These are phyloP conservation scores for Zootoca vivipara DNA, from an alignment of 2,113 vertebrate species.

Conservation along the genomic window DNA sequence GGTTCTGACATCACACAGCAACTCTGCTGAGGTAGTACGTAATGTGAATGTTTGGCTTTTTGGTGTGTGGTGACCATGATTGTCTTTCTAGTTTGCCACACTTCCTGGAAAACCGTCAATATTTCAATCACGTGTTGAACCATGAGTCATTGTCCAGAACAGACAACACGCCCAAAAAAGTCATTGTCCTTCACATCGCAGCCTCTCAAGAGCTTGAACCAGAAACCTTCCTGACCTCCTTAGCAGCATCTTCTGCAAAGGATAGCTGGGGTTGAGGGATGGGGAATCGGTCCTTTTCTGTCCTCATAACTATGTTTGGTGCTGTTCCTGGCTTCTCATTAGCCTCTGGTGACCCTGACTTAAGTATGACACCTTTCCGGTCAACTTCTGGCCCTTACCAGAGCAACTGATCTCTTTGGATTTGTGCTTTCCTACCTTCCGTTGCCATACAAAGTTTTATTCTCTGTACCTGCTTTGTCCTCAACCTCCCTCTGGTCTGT, in stretches of 20 bases:
- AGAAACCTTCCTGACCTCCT: background rate
- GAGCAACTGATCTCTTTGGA: background rate
- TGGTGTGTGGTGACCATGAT: constrained; percentile 32
- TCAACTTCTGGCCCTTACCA: background rate
- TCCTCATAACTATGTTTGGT: background rate
- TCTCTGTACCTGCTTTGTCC: background rate
- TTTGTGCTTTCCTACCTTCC: background rate
- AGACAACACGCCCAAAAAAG: background rate
- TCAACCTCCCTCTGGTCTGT: background rate
- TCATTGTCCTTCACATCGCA: no score
- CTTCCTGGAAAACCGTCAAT: background rate
- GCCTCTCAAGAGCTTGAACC: background rate
- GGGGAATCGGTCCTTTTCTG: background rate
- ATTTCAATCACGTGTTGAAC: background rate
- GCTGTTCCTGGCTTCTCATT: background rate
- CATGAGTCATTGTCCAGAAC: background rate
- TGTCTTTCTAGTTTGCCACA: background rate
- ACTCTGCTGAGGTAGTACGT: background rate
- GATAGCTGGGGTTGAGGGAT: background rate
- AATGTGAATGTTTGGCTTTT: constrained; percentile 5
- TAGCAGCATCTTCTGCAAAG: background rate
- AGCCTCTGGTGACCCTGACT: background rate
- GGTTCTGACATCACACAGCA: background rate
- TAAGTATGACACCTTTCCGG: background rate
- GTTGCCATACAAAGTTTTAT: background rate